Base-by-base conservation (phyloP, 1,140 invertebrate genomes). In the Aphaenogaster ashmeadi region DNA sequence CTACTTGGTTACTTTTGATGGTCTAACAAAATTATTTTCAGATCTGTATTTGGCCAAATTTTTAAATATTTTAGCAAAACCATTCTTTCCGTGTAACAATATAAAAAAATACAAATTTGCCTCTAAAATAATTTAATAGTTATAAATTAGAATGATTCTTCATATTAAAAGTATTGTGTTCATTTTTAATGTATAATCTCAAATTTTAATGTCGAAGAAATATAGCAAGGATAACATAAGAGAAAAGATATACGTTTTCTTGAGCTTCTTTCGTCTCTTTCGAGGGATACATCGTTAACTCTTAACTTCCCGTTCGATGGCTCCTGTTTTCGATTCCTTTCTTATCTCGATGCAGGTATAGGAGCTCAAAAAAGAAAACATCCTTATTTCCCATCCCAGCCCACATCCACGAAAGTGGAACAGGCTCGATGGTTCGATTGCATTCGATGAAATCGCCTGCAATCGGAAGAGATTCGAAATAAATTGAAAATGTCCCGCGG, bases 401-500 rank as follows among this genome's bases (percentile, higher is more conserved):
- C 41, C 33, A 60, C 71, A 84, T 75, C 13, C 54, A 6, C 18
- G 67, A 83, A 74, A 74, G 41, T 60, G 41, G 80, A 74, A 38
- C 80, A 38, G 69, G 80, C 80, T 47, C 67, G 64, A 71, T 54
- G 50, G 36, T 54, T 83, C 79, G 69, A 84, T 84, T 84, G 69
- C n/a, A 41, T 75, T 75, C 80, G 56, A 84, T 75, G 69, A 84
- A 84, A 84, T 75, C 80, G 44, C 33, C 8, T 75, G 80, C 80
- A 75, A 84, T 84, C 54, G 80, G 18, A 74, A 75, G 58, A 84
- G 80, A 84, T 62, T 84, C 41, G 69, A 75, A 75, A 41, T 84
- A 84, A 84, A 84, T 84, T 75, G 80, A 13, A 84, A 84, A 75
- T 74, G 67, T 52, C 44, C 38, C 71, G 27, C 69, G 69, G 27